Evolutionary conservation across 2,888 invertebrate species (phyloP).

Genomic region (Idaea biselata): DNA sequence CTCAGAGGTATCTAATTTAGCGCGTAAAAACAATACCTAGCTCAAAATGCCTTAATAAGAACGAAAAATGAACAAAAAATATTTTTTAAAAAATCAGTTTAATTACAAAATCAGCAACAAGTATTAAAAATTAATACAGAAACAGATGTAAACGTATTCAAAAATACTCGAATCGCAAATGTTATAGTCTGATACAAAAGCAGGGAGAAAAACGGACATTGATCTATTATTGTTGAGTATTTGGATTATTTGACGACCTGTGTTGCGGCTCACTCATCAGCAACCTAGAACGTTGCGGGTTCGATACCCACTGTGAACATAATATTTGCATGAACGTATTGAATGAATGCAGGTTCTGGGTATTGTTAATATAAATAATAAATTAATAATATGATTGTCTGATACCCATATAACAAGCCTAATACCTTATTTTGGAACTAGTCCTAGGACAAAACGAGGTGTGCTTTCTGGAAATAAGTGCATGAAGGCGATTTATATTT

Average conservation of each 20-base stretch:
- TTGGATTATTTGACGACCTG: background rate
- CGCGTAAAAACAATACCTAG: background rate
- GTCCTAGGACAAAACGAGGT: no score
- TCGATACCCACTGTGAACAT: no score
- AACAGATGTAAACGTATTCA: background rate
- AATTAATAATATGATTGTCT: no score
- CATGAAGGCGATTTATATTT: no score
- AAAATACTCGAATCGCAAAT: background rate
- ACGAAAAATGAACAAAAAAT: background rate
- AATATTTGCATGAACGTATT: no score
- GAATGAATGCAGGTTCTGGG: no score
- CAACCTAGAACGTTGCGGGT: no score
- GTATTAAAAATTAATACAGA: conserved; percentile 1
- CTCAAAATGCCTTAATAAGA: background rate
- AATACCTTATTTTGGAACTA: no score
- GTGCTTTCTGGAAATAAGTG: no score
- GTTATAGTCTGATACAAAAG: background rate
- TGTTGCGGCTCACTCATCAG: background rate
- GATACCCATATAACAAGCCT: no score
- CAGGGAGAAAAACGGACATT: background rate
- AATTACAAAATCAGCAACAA: conserved; percentile 1
- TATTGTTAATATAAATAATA: no score
- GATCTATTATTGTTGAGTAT: background rate
- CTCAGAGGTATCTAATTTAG: no score
- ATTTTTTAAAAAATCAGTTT: background rate